Evolutionary conservation across 2,113 vertebrate genomes (phyloP).

Genomic region (Kryptolebias marmoratus): DNA sequence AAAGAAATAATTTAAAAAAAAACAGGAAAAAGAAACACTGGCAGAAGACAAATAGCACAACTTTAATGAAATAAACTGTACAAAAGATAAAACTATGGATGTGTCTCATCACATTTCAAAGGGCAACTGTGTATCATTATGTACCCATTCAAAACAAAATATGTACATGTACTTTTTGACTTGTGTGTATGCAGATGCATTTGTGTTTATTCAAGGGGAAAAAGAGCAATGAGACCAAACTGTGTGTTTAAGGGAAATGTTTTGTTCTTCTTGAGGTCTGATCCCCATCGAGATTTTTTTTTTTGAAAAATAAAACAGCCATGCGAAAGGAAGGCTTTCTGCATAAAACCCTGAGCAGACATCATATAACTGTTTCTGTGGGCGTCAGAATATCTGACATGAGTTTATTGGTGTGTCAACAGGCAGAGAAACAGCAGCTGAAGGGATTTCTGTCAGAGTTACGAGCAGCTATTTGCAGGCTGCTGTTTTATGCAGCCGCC

Average conservation of each 20-base stretch:
- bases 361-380: conserved; percentile 12
- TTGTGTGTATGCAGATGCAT: conserved; percentile 77
- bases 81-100: conserved; percentile 61
- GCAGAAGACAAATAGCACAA: conserved; percentile 70
- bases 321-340: conserved; percentile 47
- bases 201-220: conserved; percentile 72
- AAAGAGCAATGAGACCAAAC: conserved; percentile 65
- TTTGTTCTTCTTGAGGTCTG: conserved; percentile 72
- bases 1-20: conserved; percentile 32
- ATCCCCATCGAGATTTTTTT: conserved; percentile 55
- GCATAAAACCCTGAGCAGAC: conserved; percentile 13
- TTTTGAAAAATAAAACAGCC: conserved; percentile 77
- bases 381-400: conserved; percentile 2
- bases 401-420: conserved; percentile 14
- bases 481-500: conserved; percentile 36
- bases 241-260: conserved; percentile 72
- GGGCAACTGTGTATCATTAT: conserved; percentile 75
- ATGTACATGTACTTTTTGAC: conserved; percentile 76
- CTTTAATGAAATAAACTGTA: conserved; percentile 64
- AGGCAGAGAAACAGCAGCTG: conserved; percentile 27
- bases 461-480: conserved; percentile 8
- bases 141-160: conserved; percentile 70
- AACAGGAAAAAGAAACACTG: conserved; percentile 54
- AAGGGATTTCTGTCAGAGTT: conserved; percentile 20
- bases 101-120: conserved; percentile 71